These are phyloP conservation scores for Geophilus truncorum DNA, from an alignment of 2,888 invertebrate genomes.

Conservation along the genomic window DNA sequence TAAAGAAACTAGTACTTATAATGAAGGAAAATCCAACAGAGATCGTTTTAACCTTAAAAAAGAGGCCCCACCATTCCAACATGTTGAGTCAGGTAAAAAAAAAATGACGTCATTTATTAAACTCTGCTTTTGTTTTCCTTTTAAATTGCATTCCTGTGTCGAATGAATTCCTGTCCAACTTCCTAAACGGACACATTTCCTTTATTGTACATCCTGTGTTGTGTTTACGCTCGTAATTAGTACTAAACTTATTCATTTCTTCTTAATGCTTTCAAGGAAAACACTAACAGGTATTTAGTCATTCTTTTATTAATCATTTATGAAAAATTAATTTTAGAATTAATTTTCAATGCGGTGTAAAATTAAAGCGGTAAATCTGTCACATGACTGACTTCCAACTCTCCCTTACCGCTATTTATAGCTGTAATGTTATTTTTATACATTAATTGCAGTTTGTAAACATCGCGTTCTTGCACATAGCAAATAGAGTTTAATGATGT, in stretches of 20 bases:
- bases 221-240: neutral
- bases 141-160: neutral
- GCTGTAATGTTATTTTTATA: too few relatives aligned
- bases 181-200: neutral
- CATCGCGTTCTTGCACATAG: too few relatives aligned
- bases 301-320: neutral
- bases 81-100: conserved; percentile 64
- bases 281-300: neutral
- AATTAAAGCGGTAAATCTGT: too few relatives aligned
- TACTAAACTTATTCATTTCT: neutral
- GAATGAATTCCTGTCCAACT: neutral
- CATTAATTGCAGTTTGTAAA: too few relatives aligned
- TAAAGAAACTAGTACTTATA: conserved; percentile 65
- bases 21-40: conserved; percentile 71
- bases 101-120: neutral
- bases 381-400: too few relatives aligned
- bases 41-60: conserved; percentile 72
- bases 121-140: neutral
- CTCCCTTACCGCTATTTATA: too few relatives aligned
- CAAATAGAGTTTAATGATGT: too few relatives aligned
- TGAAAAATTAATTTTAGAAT: neutral
- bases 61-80: conserved; percentile 68
- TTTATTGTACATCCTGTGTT: neutral
- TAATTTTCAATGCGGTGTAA: too few relatives aligned
- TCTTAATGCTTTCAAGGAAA: neutral